A percentile compares a stretch with the other conserved stretches of the same genome.
Conservation (phyloP, 1,140 invertebrate species). For the Calliopsis andreniformis region DNA sequence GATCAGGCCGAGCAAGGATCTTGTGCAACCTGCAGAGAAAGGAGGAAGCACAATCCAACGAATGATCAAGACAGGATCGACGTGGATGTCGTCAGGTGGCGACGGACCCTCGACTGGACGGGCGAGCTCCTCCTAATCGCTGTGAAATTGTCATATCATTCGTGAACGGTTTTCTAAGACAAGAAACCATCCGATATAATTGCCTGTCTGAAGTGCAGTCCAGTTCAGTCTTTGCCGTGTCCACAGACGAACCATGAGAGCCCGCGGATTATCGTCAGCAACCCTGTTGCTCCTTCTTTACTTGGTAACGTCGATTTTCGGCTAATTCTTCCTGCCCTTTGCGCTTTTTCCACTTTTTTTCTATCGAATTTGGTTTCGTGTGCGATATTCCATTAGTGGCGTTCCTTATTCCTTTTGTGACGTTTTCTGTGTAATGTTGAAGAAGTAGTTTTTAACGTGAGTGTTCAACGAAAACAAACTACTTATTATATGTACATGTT, state of each 20-base stretch:
- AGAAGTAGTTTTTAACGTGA: too few relatives aligned
- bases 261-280: slow-evolving; percentile 46
- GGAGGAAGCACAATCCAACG: slow-evolving; percentile 70
- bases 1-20: slow-evolving; percentile 48
- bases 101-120: slow-evolving; percentile 38
- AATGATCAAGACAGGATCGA: slow-evolving; percentile 53
- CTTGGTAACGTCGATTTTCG: slow-evolving; percentile 64
- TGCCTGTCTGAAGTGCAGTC: slow-evolving; percentile 53
- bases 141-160: slow-evolving; percentile 74
- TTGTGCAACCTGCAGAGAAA: slow-evolving; percentile 74
- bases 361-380: too few relatives aligned
- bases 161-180: slow-evolving; percentile 62
- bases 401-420: too few relatives aligned
- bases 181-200: slow-evolving; percentile 71
- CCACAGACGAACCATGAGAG: slow-evolving; percentile 65
- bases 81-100: slow-evolving; percentile 22
- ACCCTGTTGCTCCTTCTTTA: slow-evolving; percentile 61
- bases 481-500: too few relatives aligned
- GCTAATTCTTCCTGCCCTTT: background rate
- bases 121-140: slow-evolving; percentile 44
- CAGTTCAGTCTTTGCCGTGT: slow-evolving; percentile 67
- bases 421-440: too few relatives aligned
- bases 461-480: too few relatives aligned
- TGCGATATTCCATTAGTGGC: too few relatives aligned
- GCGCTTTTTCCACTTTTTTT: background rate